phyloP scores from a whole-genome alignment of 2,113 vertebrate genomes.

The Physeter macrocephalus region DNA sequence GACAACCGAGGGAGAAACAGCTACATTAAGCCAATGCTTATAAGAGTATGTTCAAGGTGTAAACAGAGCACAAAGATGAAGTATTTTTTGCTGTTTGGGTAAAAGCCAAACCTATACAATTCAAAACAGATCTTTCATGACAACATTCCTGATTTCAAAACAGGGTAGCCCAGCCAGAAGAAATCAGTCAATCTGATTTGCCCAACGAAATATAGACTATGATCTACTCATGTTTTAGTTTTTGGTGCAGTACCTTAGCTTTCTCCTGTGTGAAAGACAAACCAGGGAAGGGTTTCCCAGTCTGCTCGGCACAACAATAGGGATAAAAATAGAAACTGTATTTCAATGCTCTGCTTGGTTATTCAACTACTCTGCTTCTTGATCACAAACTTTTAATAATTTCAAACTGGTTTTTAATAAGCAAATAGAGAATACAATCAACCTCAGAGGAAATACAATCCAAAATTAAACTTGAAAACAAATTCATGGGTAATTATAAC shows the following conservation, averaged over 20 bases:
- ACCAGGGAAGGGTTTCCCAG: background rate
- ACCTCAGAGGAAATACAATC: slow-evolving; percentile 7
- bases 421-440: background rate
- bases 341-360: background rate
- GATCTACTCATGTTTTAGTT: background rate
- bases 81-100: background rate
- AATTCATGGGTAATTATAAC: background rate
- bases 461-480: slow-evolving; percentile 9
- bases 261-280: background rate
- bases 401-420: background rate
- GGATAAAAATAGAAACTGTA: background rate
- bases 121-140: background rate
- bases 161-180: background rate
- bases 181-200: background rate
- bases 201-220: background rate
- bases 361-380: background rate
- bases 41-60: background rate
- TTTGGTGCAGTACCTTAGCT: background rate
- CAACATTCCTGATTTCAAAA: background rate
- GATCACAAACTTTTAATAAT: background rate
- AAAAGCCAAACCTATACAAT: background rate
- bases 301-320: background rate
- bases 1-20: background rate
- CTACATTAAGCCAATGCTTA: background rate
- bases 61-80: background rate